Base-by-base conservation (phyloP, 2,888 invertebrate genomes). In the Tetramorium bicarinatum region DNA sequence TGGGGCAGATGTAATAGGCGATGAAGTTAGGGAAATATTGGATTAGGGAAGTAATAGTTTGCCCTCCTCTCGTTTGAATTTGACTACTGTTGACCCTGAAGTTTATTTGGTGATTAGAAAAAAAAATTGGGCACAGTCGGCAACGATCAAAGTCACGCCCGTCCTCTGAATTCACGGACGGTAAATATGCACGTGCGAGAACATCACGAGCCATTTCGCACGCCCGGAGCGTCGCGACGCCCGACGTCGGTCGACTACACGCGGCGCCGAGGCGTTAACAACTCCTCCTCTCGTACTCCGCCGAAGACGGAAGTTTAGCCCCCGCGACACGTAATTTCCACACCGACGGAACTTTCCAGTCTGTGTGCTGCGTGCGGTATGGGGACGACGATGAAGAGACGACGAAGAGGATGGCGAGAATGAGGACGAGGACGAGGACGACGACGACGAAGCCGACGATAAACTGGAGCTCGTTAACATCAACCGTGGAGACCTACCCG, bases 391-490 rank as follows among this genome's bases (percentile, higher is more conserved):
- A 69, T 49, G 79, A 54, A 44, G 69, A 79, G 59, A 71, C 71
- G 56, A 34, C n/a, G 54, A 29, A 18, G 54, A 44, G 56, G 38
- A 25, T 8, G n/a, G 47, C 38, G 61, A 76, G 38, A 41, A 75
- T 6, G 67, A 76, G 44, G 3, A 77, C 6, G 66, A 8, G 34
- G 41, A 62, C 41, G 64, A 25, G 18, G 71, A 71, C 41, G 75
- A 66, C 72, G 77, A 76, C 77, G 64, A 69, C 86, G 89, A 66
- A 86, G 87, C 64, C 83, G 87, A 81, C 90, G 90, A 90, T 90
- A 90, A 90, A 91, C 88, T 86, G 86, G 87, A 84, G 87, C 90
- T 90, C 90, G 91, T 90, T 90, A 90, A 89, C 89, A 85, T 85
- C 87, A 86, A 85, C 85, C 83, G 67, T 76, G 49, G 66, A 79